A percentile compares a stretch with the other conserved stretches of the same genome.
Conservation (phyloP, 2,113 vertebrate genomes). For the Saguinus midas region DNA sequence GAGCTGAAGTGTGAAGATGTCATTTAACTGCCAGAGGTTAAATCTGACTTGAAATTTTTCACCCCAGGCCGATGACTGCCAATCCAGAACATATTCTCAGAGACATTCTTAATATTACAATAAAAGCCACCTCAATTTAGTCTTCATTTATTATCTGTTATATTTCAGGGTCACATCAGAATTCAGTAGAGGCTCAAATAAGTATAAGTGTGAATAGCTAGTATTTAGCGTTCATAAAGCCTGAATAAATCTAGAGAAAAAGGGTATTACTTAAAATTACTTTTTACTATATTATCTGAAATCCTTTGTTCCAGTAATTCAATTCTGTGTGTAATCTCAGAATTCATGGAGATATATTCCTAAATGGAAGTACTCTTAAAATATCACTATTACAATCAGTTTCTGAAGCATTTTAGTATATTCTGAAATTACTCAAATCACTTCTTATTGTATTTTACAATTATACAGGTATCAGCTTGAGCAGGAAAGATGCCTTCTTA, state of each 20-base stretch:
- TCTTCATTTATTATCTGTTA: conserved; percentile 62
- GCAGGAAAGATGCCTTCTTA: not conserved
- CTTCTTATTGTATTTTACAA: not conserved
- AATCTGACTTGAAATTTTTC: conserved; percentile 62
- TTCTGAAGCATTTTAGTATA: not conserved
- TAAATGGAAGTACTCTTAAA: not conserved
- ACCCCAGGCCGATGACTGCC: not conserved
- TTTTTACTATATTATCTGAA: not conserved
- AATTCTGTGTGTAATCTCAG: not conserved
- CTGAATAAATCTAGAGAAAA: conserved; percentile 57
- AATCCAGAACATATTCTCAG: conserved; percentile 2
- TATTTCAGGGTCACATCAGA: conserved; percentile 58
- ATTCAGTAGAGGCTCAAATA: conserved; percentile 8
- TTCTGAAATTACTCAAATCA: not conserved
- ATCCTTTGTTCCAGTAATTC: not conserved
- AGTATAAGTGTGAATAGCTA: not conserved
- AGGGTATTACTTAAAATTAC: conserved; percentile 1
- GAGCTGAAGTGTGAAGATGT: not conserved
- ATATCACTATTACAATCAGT: not conserved
- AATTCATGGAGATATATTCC: not conserved
- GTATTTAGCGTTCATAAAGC: not conserved
- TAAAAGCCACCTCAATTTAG: not conserved
- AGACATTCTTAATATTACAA: conserved; percentile 35
- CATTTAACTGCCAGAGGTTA: conserved; percentile 44
- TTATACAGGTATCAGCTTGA: not conserved